Conservation (phyloP, 2,797 vertebrate genomes). For the Thaleichthys pacificus region DNA sequence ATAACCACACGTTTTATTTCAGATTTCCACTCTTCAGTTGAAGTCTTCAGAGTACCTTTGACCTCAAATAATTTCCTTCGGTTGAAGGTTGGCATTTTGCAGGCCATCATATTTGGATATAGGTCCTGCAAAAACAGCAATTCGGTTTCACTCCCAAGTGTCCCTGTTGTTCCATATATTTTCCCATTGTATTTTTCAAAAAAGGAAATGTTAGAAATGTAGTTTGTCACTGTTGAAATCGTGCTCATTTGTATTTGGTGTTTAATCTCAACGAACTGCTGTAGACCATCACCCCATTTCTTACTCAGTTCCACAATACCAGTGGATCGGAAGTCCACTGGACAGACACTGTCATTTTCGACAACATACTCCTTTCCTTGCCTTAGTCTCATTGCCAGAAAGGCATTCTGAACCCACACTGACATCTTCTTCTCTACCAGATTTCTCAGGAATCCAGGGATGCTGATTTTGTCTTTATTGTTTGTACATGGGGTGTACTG, state of each 20-base stretch:
- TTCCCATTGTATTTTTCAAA: slow-evolving; percentile 47
- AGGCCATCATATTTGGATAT: slow-evolving; percentile 29
- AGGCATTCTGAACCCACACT: slow-evolving; percentile 67
- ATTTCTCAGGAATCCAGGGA: slow-evolving; percentile 55
- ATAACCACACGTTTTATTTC: slow-evolving; percentile 24
- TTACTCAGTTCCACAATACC: slow-evolving; percentile 59
- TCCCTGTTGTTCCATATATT: slow-evolving; percentile 60
- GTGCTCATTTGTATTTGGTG: slow-evolving; percentile 49
- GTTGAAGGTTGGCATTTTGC: slow-evolving; percentile 36
- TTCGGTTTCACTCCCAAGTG: slow-evolving; percentile 49
- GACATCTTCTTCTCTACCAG: slow-evolving; percentile 46
- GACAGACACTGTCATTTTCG: slow-evolving; percentile 33
- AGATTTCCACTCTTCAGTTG: no score
- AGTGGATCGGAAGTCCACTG: slow-evolving; percentile 58
- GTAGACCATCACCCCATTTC: slow-evolving; percentile 58
- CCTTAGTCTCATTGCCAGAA: slow-evolving; percentile 48
- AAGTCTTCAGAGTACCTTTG: slow-evolving; percentile 3
- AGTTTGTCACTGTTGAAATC: slow-evolving; percentile 56
- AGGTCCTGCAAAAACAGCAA: slow-evolving; percentile 34
- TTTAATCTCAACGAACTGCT: slow-evolving; percentile 63
- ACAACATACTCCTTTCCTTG: slow-evolving; percentile 36
- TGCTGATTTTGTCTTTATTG: neutral
- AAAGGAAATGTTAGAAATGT: slow-evolving; percentile 57
- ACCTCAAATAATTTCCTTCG: slow-evolving; percentile 40
- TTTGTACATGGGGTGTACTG: slow-evolving; percentile 10